phyloP scores from a whole-genome alignment of 2,113 vertebrate species.

The Callithrix jacchus region DNA sequence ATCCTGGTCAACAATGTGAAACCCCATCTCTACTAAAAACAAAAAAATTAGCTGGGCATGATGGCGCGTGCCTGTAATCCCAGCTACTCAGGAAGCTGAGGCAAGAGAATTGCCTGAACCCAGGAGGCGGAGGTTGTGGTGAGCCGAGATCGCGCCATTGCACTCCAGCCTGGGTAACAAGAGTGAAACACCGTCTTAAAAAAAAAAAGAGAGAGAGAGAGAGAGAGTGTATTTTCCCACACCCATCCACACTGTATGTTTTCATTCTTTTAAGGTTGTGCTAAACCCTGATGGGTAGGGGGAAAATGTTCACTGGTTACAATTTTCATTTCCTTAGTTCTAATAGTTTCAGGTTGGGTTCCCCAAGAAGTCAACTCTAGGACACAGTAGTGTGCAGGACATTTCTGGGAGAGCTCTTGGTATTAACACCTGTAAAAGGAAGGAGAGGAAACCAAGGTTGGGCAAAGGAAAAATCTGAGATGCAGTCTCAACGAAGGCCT shows the following conservation, averaged over 20 bases:
- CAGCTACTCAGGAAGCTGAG: too few relatives aligned
- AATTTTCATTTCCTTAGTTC: not conserved
- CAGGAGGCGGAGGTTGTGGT: too few relatives aligned
- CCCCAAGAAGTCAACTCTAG: not conserved
- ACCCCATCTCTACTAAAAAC: too few relatives aligned
- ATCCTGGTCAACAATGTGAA: too few relatives aligned
- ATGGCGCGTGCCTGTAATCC: too few relatives aligned
- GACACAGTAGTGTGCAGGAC: not conserved
- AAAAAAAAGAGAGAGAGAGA: too few relatives aligned
- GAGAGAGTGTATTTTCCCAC: not conserved
- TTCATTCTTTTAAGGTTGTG: conserved; percentile 37
- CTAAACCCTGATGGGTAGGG: not conserved
- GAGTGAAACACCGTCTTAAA: too few relatives aligned
- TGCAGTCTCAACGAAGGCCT: not conserved
- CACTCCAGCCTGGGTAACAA: too few relatives aligned
- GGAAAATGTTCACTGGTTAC: not conserved
- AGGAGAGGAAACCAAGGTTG: not conserved
- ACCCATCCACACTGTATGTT: not conserved
- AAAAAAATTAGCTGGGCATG: too few relatives aligned
- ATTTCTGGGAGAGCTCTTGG: not conserved
- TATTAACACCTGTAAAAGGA: not conserved
- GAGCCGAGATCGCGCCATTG: too few relatives aligned
- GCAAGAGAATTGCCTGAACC: too few relatives aligned
- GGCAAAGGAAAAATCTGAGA: not conserved
- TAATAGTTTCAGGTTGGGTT: not conserved